Percentiles rank a stretch among this genome's conserved stretches.
phyloP scores from a whole-genome alignment of 2,113 vertebrate genomes.

The Cettia cetti region DNA sequence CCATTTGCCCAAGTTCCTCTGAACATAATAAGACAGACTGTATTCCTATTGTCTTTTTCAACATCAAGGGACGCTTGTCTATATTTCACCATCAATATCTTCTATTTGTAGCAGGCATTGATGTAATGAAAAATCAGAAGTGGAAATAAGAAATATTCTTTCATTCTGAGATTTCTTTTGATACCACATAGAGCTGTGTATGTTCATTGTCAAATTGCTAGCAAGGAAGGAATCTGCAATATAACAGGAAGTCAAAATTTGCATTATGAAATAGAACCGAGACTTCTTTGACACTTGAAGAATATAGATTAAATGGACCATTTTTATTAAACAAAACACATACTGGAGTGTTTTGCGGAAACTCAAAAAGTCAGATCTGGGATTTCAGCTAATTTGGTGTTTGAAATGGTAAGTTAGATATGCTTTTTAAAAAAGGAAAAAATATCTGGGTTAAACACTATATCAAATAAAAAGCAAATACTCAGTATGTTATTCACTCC shows the following conservation, averaged over 20 bases:
- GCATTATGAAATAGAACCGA: background rate
- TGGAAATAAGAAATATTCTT: background rate
- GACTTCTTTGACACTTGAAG: background rate
- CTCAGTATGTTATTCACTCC: rapidly evolving
- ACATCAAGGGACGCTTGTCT: background rate
- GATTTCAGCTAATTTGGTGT: background rate
- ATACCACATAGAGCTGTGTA: background rate
- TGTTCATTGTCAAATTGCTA: background rate
- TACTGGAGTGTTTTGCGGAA: background rate
- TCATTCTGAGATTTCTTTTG: background rate
- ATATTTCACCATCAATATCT: background rate
- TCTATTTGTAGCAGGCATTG: background rate
- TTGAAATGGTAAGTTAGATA: background rate
- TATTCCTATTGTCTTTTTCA: background rate
- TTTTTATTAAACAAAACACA: background rate
- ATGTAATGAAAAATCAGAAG: background rate
- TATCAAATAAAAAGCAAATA: background rate
- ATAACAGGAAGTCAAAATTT: background rate
- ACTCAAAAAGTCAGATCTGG: background rate
- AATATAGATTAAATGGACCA: background rate
- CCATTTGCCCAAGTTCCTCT: background rate
- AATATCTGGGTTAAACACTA: background rate
- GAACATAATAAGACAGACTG: background rate
- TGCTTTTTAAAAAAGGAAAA: background rate
- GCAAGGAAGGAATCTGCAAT: background rate